phyloP scores from a whole-genome alignment of 2,888 invertebrate species.

The Amblyjoppa proteus region DNA sequence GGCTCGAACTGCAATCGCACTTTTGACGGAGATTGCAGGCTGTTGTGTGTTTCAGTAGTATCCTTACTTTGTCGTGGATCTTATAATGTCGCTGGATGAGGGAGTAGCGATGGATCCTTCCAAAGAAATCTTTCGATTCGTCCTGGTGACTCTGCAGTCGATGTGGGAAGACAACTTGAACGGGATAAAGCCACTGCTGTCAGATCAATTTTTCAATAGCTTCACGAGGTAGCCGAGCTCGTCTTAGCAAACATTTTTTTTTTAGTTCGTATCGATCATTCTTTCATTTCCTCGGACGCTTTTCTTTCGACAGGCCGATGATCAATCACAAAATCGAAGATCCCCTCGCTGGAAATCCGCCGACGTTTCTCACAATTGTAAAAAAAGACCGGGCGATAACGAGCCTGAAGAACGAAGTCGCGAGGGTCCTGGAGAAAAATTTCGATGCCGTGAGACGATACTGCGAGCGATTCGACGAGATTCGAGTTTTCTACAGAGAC shows the following conservation, averaged over 20 bases:
- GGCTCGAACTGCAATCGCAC: not conserved
- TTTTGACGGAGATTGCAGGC: not conserved
- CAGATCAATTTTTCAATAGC: conserved; percentile 89
- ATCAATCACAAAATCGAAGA: conserved; percentile 94
- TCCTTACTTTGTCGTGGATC: conserved; percentile 88
- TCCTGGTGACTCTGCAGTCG: conserved; percentile 87
- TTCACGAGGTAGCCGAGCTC: conserved; percentile 88
- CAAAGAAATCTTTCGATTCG: conserved; percentile 87
- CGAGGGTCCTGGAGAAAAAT: conserved; percentile 87
- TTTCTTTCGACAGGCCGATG: conserved; percentile 87
- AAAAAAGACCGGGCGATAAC: conserved; percentile 88
- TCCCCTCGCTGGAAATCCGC: conserved; percentile 91
- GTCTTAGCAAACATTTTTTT: not conserved
- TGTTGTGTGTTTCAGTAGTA: conserved; percentile 86
- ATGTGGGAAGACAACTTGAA: conserved; percentile 90
- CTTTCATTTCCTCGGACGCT: not conserved
- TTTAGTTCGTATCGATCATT: not conserved
- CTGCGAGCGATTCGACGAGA: conserved; percentile 88
- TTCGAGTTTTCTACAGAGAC: conserved; percentile 90
- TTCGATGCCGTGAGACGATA: conserved; percentile 89
- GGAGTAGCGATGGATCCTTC: conserved; percentile 87
- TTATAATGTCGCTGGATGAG: conserved; percentile 82
- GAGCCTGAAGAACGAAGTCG: conserved; percentile 87
- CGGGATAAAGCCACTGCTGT: conserved; percentile 90
- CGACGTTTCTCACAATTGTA: conserved; percentile 90